Percentiles rank a stretch among this genome's conserved stretches.
These are phyloP conservation scores for Drosophila fulvimacula DNA, from an alignment of 2,888 invertebrate species.

Conservation along the genomic window DNA sequence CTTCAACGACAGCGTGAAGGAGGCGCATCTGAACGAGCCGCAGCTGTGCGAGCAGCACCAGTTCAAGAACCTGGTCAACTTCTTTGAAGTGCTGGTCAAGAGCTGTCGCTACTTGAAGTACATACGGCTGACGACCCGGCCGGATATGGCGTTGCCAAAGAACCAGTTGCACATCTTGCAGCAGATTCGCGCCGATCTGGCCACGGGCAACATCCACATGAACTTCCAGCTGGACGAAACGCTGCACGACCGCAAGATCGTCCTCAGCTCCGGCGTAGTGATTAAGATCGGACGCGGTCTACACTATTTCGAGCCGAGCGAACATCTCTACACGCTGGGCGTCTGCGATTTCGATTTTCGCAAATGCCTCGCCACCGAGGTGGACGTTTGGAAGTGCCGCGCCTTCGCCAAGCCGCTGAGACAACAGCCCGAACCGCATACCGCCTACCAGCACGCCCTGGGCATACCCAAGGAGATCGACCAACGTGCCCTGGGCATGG, in stretches of 20 bases:
- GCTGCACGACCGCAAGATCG: conserved; percentile 94
- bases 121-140: conserved; percentile 87
- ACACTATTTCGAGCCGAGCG: conserved; percentile 92
- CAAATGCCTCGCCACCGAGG: conserved; percentile 92
- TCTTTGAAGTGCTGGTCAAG: conserved; percentile 91
- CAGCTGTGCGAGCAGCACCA: conserved; percentile 93
- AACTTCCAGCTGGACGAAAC: conserved; percentile 89
- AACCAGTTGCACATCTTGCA: conserved; percentile 88
- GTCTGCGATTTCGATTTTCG: conserved; percentile 91
- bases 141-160: conserved; percentile 85
- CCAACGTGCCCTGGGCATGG: conserved; percentile 12
- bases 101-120: conserved; percentile 88
- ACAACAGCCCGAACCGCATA: background rate
- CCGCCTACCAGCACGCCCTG: background rate
- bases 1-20: conserved; percentile 89
- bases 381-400: conserved; percentile 87
- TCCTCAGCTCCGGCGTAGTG: conserved; percentile 95
- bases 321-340: conserved; percentile 89
- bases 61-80: conserved; percentile 92
- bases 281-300: conserved; percentile 95
- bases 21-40: conserved; percentile 92
- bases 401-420: conserved; percentile 58
- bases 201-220: conserved; percentile 87
- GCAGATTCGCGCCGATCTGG: conserved; percentile 87
- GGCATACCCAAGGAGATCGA: conserved; percentile 10